These are phyloP conservation scores for Amazona guildingii DNA, from an alignment of 2,113 vertebrate genomes.

Conservation along the genomic window DNA sequence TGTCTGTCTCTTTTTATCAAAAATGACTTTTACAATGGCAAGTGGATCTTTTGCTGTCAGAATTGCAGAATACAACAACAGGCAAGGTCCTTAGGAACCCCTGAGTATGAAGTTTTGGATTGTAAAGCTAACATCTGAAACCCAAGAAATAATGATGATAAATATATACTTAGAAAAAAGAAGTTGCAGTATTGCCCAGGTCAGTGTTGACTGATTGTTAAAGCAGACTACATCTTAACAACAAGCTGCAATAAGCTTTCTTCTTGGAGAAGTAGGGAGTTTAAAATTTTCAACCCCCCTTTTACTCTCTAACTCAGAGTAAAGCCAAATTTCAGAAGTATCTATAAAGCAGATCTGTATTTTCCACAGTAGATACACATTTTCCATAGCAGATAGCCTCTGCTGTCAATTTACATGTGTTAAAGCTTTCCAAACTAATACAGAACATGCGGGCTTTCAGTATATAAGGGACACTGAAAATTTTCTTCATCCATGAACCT, in stretches of 20 bases:
- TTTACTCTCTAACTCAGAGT: not conserved
- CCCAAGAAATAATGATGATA: not conserved
- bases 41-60: slow-evolving; percentile 42
- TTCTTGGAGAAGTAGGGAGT: not conserved
- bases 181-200: not conserved
- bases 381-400: not conserved
- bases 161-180: not conserved
- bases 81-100: not conserved
- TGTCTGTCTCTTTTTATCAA: slow-evolving; percentile 15
- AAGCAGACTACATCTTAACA: not conserved
- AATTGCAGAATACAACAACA: not conserved
- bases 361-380: not conserved
- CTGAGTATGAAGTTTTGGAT: not conserved
- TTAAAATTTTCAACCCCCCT: not conserved
- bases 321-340: not conserved
- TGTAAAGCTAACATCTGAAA: not conserved
- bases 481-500: not conserved
- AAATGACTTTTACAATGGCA: not conserved
- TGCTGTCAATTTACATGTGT: not conserved
- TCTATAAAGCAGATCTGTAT: not conserved
- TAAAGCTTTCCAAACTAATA: not conserved
- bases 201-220: not conserved
- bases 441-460: not conserved
- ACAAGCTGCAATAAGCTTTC: not conserved
- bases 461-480: not conserved